These are phyloP conservation scores for Athrips mouffetella DNA, from an alignment of 2,888 invertebrate genomes.

Conservation along the genomic window DNA sequence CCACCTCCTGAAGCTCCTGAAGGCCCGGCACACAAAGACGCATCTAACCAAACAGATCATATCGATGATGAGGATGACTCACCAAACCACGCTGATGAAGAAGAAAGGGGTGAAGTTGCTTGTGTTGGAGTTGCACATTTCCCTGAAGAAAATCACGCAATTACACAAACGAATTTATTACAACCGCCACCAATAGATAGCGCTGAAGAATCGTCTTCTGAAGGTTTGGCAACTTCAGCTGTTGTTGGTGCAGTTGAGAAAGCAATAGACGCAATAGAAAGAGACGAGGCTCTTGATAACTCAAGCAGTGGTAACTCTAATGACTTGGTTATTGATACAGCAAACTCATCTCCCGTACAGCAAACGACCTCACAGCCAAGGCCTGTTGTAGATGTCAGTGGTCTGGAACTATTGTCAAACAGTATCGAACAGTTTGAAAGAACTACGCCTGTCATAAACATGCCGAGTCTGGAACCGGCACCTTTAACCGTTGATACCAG, in stretches of 20 bases:
- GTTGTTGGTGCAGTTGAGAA: constrained; percentile 65
- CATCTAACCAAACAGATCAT: constrained; percentile 90
- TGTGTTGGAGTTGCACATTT: constrained; percentile 71
- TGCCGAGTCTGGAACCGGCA: constrained; percentile 51
- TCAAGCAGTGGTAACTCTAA: constrained; percentile 67
- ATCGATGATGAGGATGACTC: constrained; percentile 83
- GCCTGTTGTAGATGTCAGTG: constrained; percentile 83
- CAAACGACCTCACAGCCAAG: constrained; percentile 32
- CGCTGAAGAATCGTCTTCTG: constrained; percentile 65
- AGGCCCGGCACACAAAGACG: constrained; percentile 84
- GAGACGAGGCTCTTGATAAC: constrained; percentile 60
- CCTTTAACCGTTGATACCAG: constrained; percentile 66
- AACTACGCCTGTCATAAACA: constrained; percentile 56
- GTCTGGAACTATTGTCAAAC: constrained; percentile 88
- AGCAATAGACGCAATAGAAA: constrained; percentile 63
- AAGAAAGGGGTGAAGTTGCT: constrained; percentile 62
- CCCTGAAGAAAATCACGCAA: constrained; percentile 48
- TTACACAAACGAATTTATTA: constrained; percentile 37
- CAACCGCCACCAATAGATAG: constrained; percentile 50
- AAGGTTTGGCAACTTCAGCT: constrained; percentile 46
- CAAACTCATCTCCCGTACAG: constrained; percentile 47
- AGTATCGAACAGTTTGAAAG: constrained; percentile 89
- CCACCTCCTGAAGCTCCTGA: constrained; percentile 75
- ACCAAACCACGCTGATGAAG: constrained; percentile 66
- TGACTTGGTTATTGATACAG: constrained; percentile 71